These are phyloP conservation scores for Serranus cabrilla DNA, from an alignment of 2,797 vertebrate genomes.

Conservation along the genomic window DNA sequence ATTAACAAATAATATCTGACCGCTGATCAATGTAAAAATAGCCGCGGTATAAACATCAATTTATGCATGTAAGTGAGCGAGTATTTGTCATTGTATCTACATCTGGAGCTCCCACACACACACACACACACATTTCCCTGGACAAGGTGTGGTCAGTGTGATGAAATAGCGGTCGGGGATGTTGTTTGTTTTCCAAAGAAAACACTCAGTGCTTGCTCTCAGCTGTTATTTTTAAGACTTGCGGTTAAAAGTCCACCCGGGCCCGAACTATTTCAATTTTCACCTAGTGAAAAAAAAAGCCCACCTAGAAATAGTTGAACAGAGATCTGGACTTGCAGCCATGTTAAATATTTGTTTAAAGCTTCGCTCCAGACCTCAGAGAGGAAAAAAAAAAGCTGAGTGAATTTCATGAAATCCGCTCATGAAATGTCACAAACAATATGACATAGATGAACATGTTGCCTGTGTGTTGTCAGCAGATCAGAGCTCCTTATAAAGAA, in stretches of 20 bases:
- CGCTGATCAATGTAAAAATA: conserved; percentile 41
- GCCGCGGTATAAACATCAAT: conserved; percentile 22
- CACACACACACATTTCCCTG: conserved; percentile 55
- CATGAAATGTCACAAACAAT: conserved; percentile 61
- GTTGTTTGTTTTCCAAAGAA: conserved; percentile 84
- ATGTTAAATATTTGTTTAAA: conserved; percentile 80
- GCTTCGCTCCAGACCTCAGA: conserved; percentile 51
- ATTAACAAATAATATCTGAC: conserved; percentile 33
- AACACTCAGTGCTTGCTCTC: conserved; percentile 72
- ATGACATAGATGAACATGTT: too few relatives aligned
- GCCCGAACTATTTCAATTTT: conserved; percentile 74
- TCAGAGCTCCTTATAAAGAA: conserved; percentile 40
- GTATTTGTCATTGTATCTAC: conserved; percentile 32
- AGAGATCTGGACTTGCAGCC: conserved; percentile 56
- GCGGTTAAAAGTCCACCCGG: conserved; percentile 68
- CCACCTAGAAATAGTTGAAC: conserved; percentile 75
- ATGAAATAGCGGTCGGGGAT: conserved; percentile 67
- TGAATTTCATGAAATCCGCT: conserved; percentile 44
- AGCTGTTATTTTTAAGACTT: conserved; percentile 81
- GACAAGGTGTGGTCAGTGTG: conserved; percentile 60
- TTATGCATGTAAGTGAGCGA: conserved; percentile 18
- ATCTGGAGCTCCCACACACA: conserved; percentile 3
- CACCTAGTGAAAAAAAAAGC: conserved; percentile 68
- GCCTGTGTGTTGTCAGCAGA: conserved; percentile 36
- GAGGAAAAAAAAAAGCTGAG: conserved; percentile 23